Evolutionary conservation across 2,888 invertebrate genomes (phyloP).

Genomic region (Callosobruchus maculatus): DNA sequence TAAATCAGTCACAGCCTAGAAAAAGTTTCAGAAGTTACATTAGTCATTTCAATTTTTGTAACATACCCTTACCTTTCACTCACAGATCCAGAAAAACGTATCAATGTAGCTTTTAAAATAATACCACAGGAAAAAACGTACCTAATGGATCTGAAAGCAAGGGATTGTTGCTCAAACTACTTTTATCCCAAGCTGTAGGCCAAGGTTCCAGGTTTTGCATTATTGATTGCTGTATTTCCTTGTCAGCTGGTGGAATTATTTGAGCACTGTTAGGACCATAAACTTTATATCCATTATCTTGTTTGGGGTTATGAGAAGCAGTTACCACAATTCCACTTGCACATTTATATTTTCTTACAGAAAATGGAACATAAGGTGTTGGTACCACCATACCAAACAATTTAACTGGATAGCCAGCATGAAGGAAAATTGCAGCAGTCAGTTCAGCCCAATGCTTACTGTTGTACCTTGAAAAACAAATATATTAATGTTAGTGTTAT

Average conservation of each 20-base stretch:
- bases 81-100: too few relatives aligned
- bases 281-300: conserved; percentile 93
- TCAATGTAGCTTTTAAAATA: too few relatives aligned
- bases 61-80: too few relatives aligned
- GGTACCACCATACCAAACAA: conserved; percentile 78
- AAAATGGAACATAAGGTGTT: conserved; percentile 92
- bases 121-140: too few relatives aligned
- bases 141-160: conserved; percentile 67
- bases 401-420: conserved; percentile 64
- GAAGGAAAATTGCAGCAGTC: conserved; percentile 78
- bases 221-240: conserved; percentile 77
- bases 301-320: conserved; percentile 95
- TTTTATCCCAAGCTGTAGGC: conserved; percentile 73
- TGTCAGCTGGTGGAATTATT: conserved; percentile 90
- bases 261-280: conserved; percentile 95
- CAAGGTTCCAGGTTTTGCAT: conserved; percentile 72
- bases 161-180: conserved; percentile 50
- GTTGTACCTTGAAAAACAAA: neutral
- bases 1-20: too few relatives aligned
- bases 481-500: neutral
- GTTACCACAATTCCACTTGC: conserved; percentile 98
- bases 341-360: conserved; percentile 68
- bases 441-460: conserved; percentile 69
- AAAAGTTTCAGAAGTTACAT: too few relatives aligned
- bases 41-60: too few relatives aligned